These are phyloP conservation scores for Drosophila antonietae DNA, from an alignment of 2,888 invertebrate species.

Conservation along the genomic window DNA sequence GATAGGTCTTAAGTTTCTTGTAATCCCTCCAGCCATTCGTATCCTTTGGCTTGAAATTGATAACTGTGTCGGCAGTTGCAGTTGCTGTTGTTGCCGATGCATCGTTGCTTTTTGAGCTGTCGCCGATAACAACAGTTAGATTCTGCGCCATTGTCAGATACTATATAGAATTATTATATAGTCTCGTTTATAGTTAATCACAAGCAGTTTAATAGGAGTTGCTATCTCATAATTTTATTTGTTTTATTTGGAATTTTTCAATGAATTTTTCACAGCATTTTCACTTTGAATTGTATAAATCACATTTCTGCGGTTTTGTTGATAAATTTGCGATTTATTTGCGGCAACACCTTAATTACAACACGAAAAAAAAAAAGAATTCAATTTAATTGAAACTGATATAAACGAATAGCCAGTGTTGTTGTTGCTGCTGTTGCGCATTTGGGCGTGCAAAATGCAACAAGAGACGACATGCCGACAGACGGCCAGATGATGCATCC, in stretches of 20 bases:
- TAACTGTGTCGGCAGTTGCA: constrained; percentile 19
- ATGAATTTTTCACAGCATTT: constrained; percentile 12
- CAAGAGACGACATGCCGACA: constrained; percentile 25
- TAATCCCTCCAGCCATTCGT: constrained; percentile 83
- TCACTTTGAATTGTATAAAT: constrained; percentile 26
- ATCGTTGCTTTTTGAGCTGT: constrained; percentile 20
- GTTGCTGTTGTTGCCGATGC: constrained; percentile 1
- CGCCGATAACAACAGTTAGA: constrained; percentile 56
- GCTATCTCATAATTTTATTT: constrained; percentile 32
- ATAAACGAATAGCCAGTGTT: constrained; percentile 30
- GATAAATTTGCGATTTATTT: constrained; percentile 39
- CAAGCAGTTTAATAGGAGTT: constrained; percentile 7
- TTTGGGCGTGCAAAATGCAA: constrained; percentile 56
- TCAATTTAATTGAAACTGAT: constrained; percentile 67
- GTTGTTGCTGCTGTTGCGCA: constrained; percentile 27
- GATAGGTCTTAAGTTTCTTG: constrained; percentile 83
- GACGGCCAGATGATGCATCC: constrained; percentile 54
- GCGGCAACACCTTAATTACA: constrained; percentile 64
- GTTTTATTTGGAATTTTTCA: background rate
- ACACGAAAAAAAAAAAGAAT: constrained; percentile 55
- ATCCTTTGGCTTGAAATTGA: constrained; percentile 72
- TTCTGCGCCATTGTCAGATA: constrained; percentile 62
- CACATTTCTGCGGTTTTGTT: constrained; percentile 33
- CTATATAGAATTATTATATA: background rate
- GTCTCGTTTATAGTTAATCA: constrained; percentile 28